Percentiles rank a stretch among this genome's conserved stretches.
These are phyloP conservation scores for Anguilla japonica DNA, from an alignment of 2,113 vertebrate genomes.

Conservation along the genomic window DNA sequence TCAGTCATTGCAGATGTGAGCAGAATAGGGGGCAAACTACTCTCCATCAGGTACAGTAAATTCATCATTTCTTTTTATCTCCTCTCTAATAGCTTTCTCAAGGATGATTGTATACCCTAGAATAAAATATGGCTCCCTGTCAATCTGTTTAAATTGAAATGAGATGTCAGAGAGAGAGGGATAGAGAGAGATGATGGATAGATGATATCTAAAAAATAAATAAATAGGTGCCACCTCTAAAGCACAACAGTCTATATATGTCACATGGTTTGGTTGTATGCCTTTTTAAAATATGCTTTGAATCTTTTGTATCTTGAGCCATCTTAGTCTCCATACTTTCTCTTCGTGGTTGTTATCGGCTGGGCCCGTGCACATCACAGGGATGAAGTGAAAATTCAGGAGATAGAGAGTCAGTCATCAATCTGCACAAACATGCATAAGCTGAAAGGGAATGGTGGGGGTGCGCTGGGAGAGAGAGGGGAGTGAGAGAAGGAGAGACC, in stretches of 20 bases:
- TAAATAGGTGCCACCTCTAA: slow-evolving; percentile 6
- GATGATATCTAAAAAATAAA: slow-evolving; percentile 4
- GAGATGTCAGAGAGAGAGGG: slow-evolving; percentile 43
- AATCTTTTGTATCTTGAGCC: not conserved
- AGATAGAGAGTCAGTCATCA: not conserved
- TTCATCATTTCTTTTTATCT: slow-evolving; percentile 65
- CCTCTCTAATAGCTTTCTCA: slow-evolving; percentile 54
- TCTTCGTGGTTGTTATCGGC: not conserved
- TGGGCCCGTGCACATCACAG: not conserved
- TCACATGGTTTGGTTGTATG: not conserved
- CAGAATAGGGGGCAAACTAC: slow-evolving; percentile 60
- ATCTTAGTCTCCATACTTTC: not conserved
- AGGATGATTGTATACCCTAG: slow-evolving; percentile 45
- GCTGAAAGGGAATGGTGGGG: not conserved
- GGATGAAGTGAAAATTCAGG: not conserved
- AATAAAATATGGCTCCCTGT: slow-evolving; percentile 54
- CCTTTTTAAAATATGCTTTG: not conserved
- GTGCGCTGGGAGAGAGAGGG: not conserved
- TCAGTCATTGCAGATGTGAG: slow-evolving; percentile 62
- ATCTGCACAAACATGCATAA: not conserved
- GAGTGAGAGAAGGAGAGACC: not conserved
- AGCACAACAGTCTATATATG: not conserved
- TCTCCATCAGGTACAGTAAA: slow-evolving; percentile 57
- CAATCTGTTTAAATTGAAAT: slow-evolving; percentile 58
- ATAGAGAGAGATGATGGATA: slow-evolving; percentile 25